Evolutionary conservation across 2,888 invertebrate genomes (phyloP), one percentile per base, ranked within the genome.

Genomic region (Phalera bucephala): DNA sequence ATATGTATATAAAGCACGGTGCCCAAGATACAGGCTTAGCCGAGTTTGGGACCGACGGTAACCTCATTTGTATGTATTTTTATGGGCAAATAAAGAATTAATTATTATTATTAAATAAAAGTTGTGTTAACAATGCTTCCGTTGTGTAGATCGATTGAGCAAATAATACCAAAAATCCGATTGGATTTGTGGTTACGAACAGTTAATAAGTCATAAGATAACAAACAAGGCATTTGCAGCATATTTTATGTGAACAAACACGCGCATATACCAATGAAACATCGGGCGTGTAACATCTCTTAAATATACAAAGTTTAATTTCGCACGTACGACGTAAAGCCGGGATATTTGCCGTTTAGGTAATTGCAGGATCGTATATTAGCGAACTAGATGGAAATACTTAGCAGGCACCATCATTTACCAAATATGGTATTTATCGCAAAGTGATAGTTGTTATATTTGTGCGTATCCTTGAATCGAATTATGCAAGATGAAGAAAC

Each of bases 351-450:
- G 63, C 64, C 54, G 46, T 62, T 58, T 49, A 66, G 71, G 70
- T 72, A 72, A 75, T 76, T 67, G 64, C 65, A 47, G 61, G 59
- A 52, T 69, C 67, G 65, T 71, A 67, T 72, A 64, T 76, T 64
- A 71, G 59, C 60, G 44, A 54, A 6, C 3, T 29, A 7, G 29
- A 19, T 29, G 29, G n/a, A 15, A 19, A 11, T n/a, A 19, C 11
- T 8, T 3, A 6, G 17, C 17, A 2, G 19, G 15, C 6, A 8
- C 14, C 28, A 15, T 15, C 15, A 3, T 15, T 27, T 28, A n/a
- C n/a, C 15, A 14, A 25, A 11, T 25, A 25, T 2, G 2, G 2
- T 8, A 9, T 22, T 22, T 10, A n/a, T n/a, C n/a, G n/a, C n/a
- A n/a, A n/a, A n/a, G n/a, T n/a, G n/a, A n/a, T n/a, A n/a, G n/a